Base-by-base conservation (phyloP, 2,888 invertebrate genomes). In the Gastrophysa polygoni region DNA sequence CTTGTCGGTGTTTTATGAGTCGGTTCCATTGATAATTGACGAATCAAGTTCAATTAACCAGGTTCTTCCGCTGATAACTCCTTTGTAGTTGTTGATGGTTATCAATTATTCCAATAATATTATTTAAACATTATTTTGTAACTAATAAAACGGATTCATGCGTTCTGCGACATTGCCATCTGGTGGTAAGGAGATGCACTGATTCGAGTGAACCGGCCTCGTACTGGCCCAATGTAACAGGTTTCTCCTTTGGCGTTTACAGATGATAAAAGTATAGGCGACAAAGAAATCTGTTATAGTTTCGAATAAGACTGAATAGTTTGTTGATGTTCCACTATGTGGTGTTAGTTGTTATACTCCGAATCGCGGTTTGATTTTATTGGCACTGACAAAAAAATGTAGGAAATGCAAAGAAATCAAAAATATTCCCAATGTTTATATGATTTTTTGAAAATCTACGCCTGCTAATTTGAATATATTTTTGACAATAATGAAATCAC, bases 1-100 rank as follows among this genome's bases (percentile, higher is more conserved):
- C 38, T 38, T 38, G 77, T 75, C 73, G 50, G 75, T 78, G 78
- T 79, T 78, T 80, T 80, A 79, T 76, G 78, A 75, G 69, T 73
- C 75, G 74, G 76, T 78, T 69, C 72, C 74, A 73, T 75, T 76
- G 77, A 77, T 77, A 73, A 75, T 76, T 73, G 75, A 76, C 75
- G 77, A 75, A 76, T 67, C 68, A 38, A 4, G 67, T 64, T 70
- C 69, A 69, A 66, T 65, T 62, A 62, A 43, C 43, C 3, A 16
- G 68, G 52, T 66, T 67, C 65, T 70, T 70, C 67, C 64, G 63
- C 67, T 61, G 63, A 68, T 66, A 62, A 59, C 63, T 65, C 59
- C 68, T n/a, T n/a, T n/a, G n/a, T n/a, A n/a, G n/a, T n/a, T n/a
- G n/a, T n/a, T n/a, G n/a, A n/a, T n/a, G n/a, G n/a, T n/a, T n/a